phyloP scores from a whole-genome alignment of 53 echinoderm and acorn worm species.

The Echinarachnius parma region DNA sequence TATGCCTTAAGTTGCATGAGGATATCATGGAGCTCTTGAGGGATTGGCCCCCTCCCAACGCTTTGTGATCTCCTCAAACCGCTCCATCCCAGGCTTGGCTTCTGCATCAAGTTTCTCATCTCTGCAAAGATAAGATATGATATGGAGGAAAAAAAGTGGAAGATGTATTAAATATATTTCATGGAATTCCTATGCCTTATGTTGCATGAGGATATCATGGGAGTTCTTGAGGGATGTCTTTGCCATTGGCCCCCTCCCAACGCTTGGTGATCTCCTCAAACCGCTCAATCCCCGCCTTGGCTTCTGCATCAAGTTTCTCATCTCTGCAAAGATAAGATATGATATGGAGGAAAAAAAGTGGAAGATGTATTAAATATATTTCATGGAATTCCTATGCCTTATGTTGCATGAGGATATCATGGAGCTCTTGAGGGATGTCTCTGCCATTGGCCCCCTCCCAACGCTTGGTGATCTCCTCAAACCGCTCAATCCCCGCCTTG shows the following conservation, averaged over 20 bases:
- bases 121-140: too few relatives aligned
- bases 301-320: conserved; percentile 97
- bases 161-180: too few relatives aligned
- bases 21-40: conserved; percentile 94
- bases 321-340: conserved; percentile 45
- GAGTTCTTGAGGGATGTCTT: conserved; percentile 90
- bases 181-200: too few relatives aligned
- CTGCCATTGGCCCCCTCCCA: conserved; percentile 83
- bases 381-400: too few relatives aligned
- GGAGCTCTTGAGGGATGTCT: conserved; percentile 91
- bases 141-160: too few relatives aligned
- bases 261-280: conserved; percentile 99
- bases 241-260: conserved; percentile 79
- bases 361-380: too few relatives aligned
- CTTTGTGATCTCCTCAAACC: conserved; percentile 99
- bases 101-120: conserved; percentile 97
- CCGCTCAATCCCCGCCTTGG: conserved; percentile 91
- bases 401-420: conserved; percentile 93
- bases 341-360: too few relatives aligned
- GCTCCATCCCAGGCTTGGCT: conserved; percentile 90
- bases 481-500: conserved; percentile 91
- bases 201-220: conserved; percentile 95
- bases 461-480: conserved; percentile 99
- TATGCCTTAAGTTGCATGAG: conserved; percentile 89
- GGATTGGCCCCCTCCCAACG: conserved; percentile 90